Conservation (phyloP, 2,797 vertebrate genomes). For the Huso huso region DNA sequence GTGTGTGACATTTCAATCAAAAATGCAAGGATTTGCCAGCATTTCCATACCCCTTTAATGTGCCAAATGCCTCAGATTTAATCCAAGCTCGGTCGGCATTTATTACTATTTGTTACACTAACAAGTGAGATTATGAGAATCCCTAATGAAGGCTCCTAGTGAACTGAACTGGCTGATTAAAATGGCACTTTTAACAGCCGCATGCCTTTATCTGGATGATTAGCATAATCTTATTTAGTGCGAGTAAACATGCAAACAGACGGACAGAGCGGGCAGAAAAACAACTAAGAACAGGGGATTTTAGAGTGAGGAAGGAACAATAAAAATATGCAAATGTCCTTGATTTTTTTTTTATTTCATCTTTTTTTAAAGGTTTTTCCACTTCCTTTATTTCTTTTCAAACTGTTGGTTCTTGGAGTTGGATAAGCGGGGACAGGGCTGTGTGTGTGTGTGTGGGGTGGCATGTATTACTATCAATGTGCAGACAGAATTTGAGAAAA, state of each 20-base stretch:
- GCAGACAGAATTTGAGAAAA: too few species aligned
- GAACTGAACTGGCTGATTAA: slow-evolving; percentile 70
- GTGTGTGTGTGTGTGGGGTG: too few species aligned
- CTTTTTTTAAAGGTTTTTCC: slow-evolving; percentile 12
- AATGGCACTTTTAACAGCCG: slow-evolving; percentile 77
- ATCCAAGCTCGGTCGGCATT: slow-evolving; percentile 69
- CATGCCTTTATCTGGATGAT: slow-evolving; percentile 76
- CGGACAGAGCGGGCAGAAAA: slow-evolving; percentile 37
- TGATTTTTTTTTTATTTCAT: slow-evolving; percentile 56
- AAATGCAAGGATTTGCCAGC: slow-evolving; percentile 60
- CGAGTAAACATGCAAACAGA: slow-evolving; percentile 82
- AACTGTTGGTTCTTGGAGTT: too few species aligned
- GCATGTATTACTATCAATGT: too few species aligned
- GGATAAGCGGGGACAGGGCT: too few species aligned
- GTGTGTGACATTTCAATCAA: slow-evolving; percentile 75
- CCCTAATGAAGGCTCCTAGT: slow-evolving; percentile 80
- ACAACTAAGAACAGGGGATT: slow-evolving; percentile 15
- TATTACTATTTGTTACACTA: slow-evolving; percentile 79
- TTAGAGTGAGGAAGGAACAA: slow-evolving; percentile 10
- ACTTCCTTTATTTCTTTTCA: too few species aligned
- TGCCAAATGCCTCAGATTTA: slow-evolving; percentile 61
- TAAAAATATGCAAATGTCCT: slow-evolving; percentile 65
- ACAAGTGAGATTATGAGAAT: slow-evolving; percentile 85
- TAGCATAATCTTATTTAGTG: slow-evolving; percentile 87
- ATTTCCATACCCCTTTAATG: slow-evolving; percentile 72